These are phyloP conservation scores for Vanessa atalanta DNA, from an alignment of 1,140 invertebrate species.

Conservation along the genomic window DNA sequence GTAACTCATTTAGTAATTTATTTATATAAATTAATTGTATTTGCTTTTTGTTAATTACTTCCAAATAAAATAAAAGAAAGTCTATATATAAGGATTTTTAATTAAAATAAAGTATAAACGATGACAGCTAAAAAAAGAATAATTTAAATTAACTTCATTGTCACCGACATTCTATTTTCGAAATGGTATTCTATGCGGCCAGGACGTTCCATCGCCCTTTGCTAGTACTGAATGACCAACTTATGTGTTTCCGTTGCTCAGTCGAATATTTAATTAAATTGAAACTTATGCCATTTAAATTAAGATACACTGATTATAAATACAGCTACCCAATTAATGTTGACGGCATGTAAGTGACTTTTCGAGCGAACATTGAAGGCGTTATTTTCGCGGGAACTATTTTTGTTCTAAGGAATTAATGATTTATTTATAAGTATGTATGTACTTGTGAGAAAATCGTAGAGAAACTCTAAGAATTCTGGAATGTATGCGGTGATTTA, in stretches of 20 bases:
- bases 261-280: slow-evolving; percentile 5
- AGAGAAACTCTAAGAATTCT: slow-evolving; percentile 21
- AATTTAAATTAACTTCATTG: slow-evolving; percentile 19
- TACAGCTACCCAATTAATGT: background rate
- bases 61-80: no score
- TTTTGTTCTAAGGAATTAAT: slow-evolving; percentile 48
- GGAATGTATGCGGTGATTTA: slow-evolving; percentile 27
- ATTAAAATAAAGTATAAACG: background rate
- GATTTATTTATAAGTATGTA: slow-evolving; percentile 48
- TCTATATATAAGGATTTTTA: background rate
- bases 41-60: no score
- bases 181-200: slow-evolving; percentile 5
- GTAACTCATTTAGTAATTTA: no score
- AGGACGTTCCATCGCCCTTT: slow-evolving; percentile 20
- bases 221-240: slow-evolving; percentile 13
- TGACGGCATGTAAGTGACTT: slow-evolving; percentile 11
- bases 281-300: background rate
- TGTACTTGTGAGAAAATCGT: slow-evolving; percentile 38
- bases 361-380: slow-evolving; percentile 32
- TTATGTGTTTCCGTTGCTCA: background rate
- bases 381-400: slow-evolving; percentile 47
- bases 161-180: slow-evolving; percentile 16
- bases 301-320: slow-evolving; percentile 9
- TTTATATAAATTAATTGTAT: no score
- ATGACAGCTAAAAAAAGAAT: slow-evolving; percentile 12